Evolutionary conservation across 2,888 invertebrate genomes (phyloP), one percentile per base, ranked within the genome.

Genomic region (Asteroscopus sphinx): DNA sequence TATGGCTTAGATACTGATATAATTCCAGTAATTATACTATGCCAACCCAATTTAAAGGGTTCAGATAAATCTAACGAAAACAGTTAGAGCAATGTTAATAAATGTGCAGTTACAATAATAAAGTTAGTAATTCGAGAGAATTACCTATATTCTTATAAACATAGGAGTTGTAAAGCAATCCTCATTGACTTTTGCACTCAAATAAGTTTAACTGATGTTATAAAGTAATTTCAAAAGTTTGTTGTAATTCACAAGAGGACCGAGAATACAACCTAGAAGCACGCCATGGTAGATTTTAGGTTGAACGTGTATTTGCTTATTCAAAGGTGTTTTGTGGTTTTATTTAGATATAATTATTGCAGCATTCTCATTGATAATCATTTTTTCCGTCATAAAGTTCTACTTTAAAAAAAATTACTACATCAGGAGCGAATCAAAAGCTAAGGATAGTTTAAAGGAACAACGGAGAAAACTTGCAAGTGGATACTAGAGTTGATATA

Each of bases 41-140:
- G 3, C 2, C 15, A 11, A 28, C 25, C 25, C n/a, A 21, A 35
- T 17, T 21, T n/a, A 21, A 35, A 35, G 35, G 35, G 35, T 39
- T 21, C 21, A 40, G 16, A 36, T 36, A 1, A 4, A 39, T 39
- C 5, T n/a, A n/a, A 4, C 13, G 8, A 17, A 17, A 11, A 40
- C 25, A 25, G 12, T 39, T 39, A 37, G 5, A n/a, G 3, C 12
- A 42, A 30, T 41, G 26, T 28, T 1, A 41, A 28, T 40, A 40
- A 40, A 41, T 30, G 30, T 42, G 17, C 42, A n/a, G 42, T 30
- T n/a, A 42, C 16, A 7, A n/a, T 30, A 42, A 17, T 30, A 30
- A 42, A 42, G n/a, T 41, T 2, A 26, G 28, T 30, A 42, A 42
- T 30, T 11, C 3, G 11, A 41, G 13, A 11, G 11, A 30, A 30